Percentiles rank a stretch among this genome's conserved stretches.
These are phyloP conservation scores for Chalcosyrphus nemorum DNA, from an alignment of 2,888 invertebrate species.

Conservation along the genomic window DNA sequence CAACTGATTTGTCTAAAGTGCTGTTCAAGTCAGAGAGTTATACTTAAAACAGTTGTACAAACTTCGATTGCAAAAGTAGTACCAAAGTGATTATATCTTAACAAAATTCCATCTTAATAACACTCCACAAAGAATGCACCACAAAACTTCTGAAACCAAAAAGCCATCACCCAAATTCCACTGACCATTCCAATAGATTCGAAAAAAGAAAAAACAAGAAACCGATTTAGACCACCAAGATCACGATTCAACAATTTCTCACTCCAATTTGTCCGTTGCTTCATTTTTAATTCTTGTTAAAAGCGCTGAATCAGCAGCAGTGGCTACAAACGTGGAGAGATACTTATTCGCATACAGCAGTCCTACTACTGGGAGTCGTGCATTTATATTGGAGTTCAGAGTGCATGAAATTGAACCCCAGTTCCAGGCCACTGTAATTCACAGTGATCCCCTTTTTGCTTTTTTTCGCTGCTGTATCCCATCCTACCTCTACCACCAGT, in stretches of 20 bases:
- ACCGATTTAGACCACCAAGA: constrained; percentile 32
- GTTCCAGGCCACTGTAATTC: constrained; percentile 40
- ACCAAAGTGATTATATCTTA: too few relatives aligned
- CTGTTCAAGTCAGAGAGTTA: too few relatives aligned
- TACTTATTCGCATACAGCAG: constrained; percentile 13
- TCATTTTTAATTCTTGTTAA: constrained; percentile 63
- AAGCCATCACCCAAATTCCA: neutral
- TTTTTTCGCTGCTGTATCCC: too few relatives aligned
- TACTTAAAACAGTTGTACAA: too few relatives aligned
- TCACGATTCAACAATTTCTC: constrained; percentile 66
- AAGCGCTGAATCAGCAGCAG: constrained; percentile 28
- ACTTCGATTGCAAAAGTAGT: too few relatives aligned
- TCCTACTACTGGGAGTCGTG: constrained; percentile 57
- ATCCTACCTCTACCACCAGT: neutral
- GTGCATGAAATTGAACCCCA: constrained; percentile 71
- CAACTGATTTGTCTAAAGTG: too few relatives aligned
- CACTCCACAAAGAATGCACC: too few relatives aligned
- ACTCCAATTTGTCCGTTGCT: constrained; percentile 51
- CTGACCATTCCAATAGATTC: neutral
- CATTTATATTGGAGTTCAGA: constrained; percentile 67
- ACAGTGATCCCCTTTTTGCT: neutral
- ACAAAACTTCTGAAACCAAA: neutral
- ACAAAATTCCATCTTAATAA: neutral
- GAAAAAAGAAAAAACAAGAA: constrained; percentile 1
- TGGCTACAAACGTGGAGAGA: neutral